A percentile compares a stretch with the other conserved stretches of the same genome.
phyloP scores from a whole-genome alignment of 2,113 vertebrate genomes.

The Dipodomys stephensi region DNA sequence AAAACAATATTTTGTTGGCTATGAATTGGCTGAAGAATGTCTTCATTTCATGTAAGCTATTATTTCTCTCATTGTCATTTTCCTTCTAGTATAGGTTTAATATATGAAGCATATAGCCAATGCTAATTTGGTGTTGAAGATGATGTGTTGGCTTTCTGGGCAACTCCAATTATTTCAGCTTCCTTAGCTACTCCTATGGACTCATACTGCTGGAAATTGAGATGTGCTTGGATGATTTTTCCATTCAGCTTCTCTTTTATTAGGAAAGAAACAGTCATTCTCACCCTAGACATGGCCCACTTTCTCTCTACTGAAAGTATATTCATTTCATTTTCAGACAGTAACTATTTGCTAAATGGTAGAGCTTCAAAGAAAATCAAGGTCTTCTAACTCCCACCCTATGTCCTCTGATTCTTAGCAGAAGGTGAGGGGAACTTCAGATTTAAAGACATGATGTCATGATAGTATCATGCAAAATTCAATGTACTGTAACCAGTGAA shows the following conservation, averaged over 20 bases:
- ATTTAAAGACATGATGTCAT: not conserved
- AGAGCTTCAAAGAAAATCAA: not conserved
- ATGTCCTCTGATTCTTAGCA: not conserved
- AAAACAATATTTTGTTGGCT: not conserved
- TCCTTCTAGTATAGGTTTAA: conserved; percentile 11
- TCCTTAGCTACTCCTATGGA: not conserved
- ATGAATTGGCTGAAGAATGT: not conserved
- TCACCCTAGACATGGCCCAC: too few species aligned
- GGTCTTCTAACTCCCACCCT: not conserved
- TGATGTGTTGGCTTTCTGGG: not conserved
- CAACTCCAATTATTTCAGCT: not conserved
- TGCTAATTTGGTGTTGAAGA: not conserved
- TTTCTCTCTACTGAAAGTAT: too few species aligned
- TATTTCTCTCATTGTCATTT: not conserved
- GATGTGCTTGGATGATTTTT: not conserved
- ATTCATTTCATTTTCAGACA: too few species aligned
- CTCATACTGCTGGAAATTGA: not conserved
- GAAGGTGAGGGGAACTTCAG: not conserved
- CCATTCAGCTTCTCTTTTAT: not conserved
- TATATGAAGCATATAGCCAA: not conserved
- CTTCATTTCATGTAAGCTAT: not conserved
- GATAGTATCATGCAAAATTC: not conserved
- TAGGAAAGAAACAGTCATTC: conserved; percentile 28
- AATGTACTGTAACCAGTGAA: not conserved
- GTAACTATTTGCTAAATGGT: not conserved